Evolutionary conservation across 2,113 vertebrate genomes (phyloP), one percentile per base, ranked within the genome.

Genomic region (Nannospalax galili): DNA sequence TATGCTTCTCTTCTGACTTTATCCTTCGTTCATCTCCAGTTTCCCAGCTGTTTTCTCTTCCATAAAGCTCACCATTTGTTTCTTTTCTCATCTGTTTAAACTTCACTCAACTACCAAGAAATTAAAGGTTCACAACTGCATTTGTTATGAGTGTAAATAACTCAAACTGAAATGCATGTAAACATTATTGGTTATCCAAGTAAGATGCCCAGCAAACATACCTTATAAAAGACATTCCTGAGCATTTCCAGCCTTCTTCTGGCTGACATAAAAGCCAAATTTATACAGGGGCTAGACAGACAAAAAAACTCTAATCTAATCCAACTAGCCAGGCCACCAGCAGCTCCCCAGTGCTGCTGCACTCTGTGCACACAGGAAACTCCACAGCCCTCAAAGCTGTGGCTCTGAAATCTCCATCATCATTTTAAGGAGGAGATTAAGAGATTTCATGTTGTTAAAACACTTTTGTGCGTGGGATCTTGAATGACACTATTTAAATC

Each of bases 401-500:
- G 72, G 70, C 32, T 91, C 90, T 26, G 14, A 92, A 73, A 86
- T 86, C 42, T 45, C 86, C 12, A 37, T 35, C 42, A 3, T 90
- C 90, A 77, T 75, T 90, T 84, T 91, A 84, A 96, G 91, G 70
- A 73, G 77, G 81, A 92, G 84, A 96, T 94, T 91, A 95, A 94
- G 94, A 87, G 95, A 92, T 65, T 84, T 77, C 30, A 24, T 70
- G 79, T 91, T 72, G 56, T 60, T 95, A 77, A 97, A 93, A 91
- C 67, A 91, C 80, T 87, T 70, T 60, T 84, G 72, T 60, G 67
- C 70, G 78, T 2, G 8, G n/a, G 24, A 90, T 93, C 92, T 95
- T 92, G 96, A 96, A 72, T 92, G 86, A 82, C 62, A 88, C 16
- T 42, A 79, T 96, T 95, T 95, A 95, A 77, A 95, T 84, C 45